Base-by-base conservation (phyloP, 2,888 invertebrate species). In the Nudaria mundana region DNA sequence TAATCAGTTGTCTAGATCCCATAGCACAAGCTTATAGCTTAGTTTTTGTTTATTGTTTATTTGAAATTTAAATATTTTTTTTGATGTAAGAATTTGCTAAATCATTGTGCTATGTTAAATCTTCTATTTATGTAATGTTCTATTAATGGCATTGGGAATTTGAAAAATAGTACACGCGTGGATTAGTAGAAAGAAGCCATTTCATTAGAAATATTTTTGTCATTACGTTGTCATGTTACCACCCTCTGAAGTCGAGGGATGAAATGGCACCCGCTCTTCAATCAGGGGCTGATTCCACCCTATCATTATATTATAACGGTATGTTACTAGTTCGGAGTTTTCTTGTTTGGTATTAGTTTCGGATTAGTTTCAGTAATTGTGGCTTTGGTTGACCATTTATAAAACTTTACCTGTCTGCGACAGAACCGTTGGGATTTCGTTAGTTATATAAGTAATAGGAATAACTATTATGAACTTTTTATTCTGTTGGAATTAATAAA, bases 211-310 rank as follows among this genome's bases (percentile, higher is more conserved):
- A n/a, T n/a, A n/a, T n/a, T n/a, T n/a, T n/a, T n/a, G n/a, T n/a
- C n/a, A n/a, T n/a, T 39, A 34, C 41, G 14, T 12, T 33, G 20
- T 37, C 22, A 22, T 36, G 31, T 29, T 23, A 20, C 37, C 40
- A 38, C 43, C 55, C 40, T 22, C 43, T 23, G 18, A 14, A 44
- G 30, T n/a, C 28, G 49, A 54, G 60, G 54, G 49, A 55, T 48
- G 44, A 60, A 57, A 64, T 56, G 45, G 45, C 51, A 50, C 52
- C 61, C 52, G 52, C 56, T 60, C 61, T 58, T 63, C 63, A 64
- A 67, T 66, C 66, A 61, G 56, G 56, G 56, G 58, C 40, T 53
- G 49, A 56, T 54, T 48, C 45, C 55, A 51, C 56, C 55, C 64
- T 53, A 49, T 58, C 52, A 61, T 66, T 66, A 64, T 48, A 35